phyloP scores from a whole-genome alignment of 2,797 vertebrate genomes.

The Hippoglossus hippoglossus region DNA sequence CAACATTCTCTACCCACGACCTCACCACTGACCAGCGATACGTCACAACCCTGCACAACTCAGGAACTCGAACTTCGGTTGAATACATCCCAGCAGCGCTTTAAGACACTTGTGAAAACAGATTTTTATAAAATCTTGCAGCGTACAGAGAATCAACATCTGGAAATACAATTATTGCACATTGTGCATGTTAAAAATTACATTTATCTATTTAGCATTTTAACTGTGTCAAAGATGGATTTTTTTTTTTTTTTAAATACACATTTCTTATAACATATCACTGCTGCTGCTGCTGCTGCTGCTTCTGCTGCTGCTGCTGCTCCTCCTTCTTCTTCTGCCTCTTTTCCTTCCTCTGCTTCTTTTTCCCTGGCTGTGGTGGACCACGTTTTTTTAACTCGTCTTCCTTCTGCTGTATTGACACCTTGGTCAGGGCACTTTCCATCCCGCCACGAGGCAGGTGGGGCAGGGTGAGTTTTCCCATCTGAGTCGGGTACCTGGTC shows the following conservation, averaged over 20 bases:
- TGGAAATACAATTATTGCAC: conserved; percentile 35
- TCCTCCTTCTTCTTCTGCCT: background rate
- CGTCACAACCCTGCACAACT: conserved; percentile 23
- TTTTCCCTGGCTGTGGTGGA: conserved; percentile 18
- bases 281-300: conserved; percentile 42
- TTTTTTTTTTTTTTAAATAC: conserved; percentile 21
- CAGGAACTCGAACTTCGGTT: conserved; percentile 50
- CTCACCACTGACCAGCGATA: conserved; percentile 41
- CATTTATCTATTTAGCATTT: conserved; percentile 18
- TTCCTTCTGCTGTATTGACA: conserved; percentile 78
- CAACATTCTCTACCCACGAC: conserved; percentile 81
- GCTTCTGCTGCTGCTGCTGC: conserved; percentile 38
- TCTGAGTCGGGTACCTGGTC: conserved; percentile 95
- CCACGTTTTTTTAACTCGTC: conserved; percentile 30
- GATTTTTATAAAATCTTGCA: conserved; percentile 60
- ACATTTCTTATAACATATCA: conserved; percentile 34
- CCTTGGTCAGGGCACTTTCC: conserved; percentile 84
- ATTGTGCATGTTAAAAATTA: conserved; percentile 39
- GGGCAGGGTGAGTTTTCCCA: conserved; percentile 86
- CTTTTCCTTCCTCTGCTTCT: conserved; percentile 22
- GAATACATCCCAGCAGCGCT: conserved; percentile 29
- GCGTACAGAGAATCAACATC: conserved; percentile 34
- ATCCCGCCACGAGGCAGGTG: conserved; percentile 53
- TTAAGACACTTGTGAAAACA: conserved; percentile 27
- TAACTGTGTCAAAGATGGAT: conserved; percentile 4